A percentile compares a stretch with the other conserved stretches of the same genome.
Evolutionary conservation across 2,113 vertebrate species (phyloP).

Genomic region (Xenopus borealis): DNA sequence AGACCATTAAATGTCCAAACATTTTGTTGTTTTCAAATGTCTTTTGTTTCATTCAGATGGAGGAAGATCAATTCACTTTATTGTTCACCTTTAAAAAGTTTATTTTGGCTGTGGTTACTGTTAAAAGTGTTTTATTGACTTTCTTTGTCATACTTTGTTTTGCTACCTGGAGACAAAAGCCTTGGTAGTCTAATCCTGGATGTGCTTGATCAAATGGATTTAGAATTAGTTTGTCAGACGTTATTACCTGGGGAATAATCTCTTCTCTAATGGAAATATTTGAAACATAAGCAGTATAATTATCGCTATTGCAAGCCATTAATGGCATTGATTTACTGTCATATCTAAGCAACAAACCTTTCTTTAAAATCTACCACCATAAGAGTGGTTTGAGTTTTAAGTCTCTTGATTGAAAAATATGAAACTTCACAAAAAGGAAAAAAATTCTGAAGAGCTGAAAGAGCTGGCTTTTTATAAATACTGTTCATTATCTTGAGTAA

Average conservation of each 20-base stretch:
- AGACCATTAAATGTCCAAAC: too few relatives aligned
- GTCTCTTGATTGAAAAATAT: background rate
- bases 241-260: conserved; percentile 47
- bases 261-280: conserved; percentile 47
- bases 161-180: conserved; percentile 38
- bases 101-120: conserved; percentile 56
- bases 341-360: conserved; percentile 47
- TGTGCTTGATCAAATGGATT: conserved; percentile 47
- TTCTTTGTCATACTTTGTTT: conserved; percentile 58
- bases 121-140: conserved; percentile 61
- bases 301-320: conserved; percentile 53
- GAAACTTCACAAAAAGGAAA: background rate
- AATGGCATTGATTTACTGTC: conserved; percentile 53
- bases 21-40: background rate
- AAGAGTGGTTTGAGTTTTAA: background rate
- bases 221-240: conserved; percentile 48
- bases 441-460: background rate
- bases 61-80: conserved; percentile 65
- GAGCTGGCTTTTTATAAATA: too few relatives aligned
- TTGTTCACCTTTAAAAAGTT: conserved; percentile 53
- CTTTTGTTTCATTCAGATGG: conserved; percentile 24
- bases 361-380: conserved; percentile 23
- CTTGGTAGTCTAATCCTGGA: conserved; percentile 44
- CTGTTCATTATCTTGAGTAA: too few relatives aligned
- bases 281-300: conserved; percentile 48